A percentile compares a stretch with the other conserved stretches of the same genome.
These are phyloP conservation scores for Columba guinea DNA, from an alignment of 2,797 vertebrate species.

Conservation along the genomic window DNA sequence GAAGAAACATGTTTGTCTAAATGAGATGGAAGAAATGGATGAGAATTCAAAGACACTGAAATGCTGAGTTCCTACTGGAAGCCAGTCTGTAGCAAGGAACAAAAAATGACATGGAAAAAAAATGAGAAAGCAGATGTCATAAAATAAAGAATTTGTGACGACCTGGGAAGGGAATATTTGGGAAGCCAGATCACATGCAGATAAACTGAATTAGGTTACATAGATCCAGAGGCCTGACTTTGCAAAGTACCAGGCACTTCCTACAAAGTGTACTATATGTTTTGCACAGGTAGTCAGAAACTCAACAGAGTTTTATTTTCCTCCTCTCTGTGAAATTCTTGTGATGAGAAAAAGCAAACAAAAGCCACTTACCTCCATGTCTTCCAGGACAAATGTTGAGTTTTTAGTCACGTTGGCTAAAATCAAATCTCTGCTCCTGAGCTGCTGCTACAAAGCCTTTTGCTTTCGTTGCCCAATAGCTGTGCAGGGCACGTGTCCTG, in stretches of 20 bases:
- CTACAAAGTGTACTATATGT: not conserved
- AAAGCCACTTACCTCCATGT: not conserved
- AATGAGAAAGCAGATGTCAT: not conserved
- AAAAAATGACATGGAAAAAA: not conserved
- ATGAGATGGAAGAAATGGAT: not conserved
- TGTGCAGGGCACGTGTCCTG: not conserved
- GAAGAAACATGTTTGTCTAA: not conserved
- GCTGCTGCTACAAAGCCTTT: rapidly evolving
- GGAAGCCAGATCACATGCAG: not conserved
- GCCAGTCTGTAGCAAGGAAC: not conserved
- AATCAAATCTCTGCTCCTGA: not conserved
- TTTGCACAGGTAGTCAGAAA: not conserved
- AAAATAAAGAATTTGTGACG: not conserved
- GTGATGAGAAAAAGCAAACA: not conserved
- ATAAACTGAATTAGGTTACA: not conserved
- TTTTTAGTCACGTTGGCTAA: not conserved
- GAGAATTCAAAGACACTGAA: not conserved
- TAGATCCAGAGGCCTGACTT: not conserved
- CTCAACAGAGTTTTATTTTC: not conserved
- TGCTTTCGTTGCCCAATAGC: rapidly evolving
- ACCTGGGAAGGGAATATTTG: not conserved
- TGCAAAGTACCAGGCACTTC: not conserved
- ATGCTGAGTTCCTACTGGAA: not conserved
- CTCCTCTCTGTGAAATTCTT: not conserved
- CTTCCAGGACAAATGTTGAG: not conserved